Conservation (phyloP, 2,113 vertebrate genomes). For the Echinops telfairi region DNA sequence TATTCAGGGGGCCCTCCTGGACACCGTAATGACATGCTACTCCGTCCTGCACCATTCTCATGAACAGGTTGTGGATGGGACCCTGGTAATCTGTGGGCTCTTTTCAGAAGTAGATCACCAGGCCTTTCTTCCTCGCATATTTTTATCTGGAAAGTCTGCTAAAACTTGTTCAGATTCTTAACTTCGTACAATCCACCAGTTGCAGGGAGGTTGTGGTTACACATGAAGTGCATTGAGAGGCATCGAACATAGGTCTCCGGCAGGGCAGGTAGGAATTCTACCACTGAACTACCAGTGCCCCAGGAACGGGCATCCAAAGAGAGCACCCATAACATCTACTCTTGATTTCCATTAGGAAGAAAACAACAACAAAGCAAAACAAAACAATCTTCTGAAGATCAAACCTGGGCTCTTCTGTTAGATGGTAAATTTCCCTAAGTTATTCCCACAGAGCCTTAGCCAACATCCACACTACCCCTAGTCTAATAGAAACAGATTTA, state of each 20-base stretch:
- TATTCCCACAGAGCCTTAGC: conserved; percentile 46
- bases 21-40: neutral
- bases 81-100: neutral
- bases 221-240: neutral
- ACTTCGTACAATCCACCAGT: neutral
- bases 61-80: neutral
- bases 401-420: neutral
- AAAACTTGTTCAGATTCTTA: neutral
- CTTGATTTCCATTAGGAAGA: neutral
- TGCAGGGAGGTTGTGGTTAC: neutral
- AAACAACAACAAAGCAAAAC: neutral
- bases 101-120: neutral
- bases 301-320: neutral
- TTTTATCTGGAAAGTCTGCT: neutral
- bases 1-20: neutral
- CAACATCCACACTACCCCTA: neutral
- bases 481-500: conserved; percentile 40
- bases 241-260: neutral
- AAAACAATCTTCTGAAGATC: conserved; percentile 37
- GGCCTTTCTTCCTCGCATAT: neutral
- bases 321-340: neutral
- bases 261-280: neutral
- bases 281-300: neutral
- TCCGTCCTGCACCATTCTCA: neutral
- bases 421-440: conserved; percentile 37